phyloP scores from a whole-genome alignment of 2,797 vertebrate species.

The Catharus ustulatus region DNA sequence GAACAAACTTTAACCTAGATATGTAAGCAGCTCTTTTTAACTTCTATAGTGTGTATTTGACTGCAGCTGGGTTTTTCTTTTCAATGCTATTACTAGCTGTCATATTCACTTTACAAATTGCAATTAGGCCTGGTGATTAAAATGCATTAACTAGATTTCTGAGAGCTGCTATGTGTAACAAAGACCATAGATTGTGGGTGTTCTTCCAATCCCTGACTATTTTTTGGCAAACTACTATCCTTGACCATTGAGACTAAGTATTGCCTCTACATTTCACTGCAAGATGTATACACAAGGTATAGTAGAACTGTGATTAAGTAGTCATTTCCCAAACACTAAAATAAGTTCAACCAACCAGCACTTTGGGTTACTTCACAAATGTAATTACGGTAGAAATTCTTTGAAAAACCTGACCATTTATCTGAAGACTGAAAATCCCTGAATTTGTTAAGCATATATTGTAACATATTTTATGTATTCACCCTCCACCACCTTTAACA shows the following conservation, averaged over 20 bases:
- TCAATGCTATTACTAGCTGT: background rate
- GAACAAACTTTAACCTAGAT: background rate
- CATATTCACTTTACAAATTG: background rate
- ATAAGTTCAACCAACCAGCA: background rate
- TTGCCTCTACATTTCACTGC: background rate
- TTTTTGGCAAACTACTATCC: background rate
- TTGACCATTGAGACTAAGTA: background rate
- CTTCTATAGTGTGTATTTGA: background rate
- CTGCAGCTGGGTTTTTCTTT: background rate
- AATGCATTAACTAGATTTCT: background rate
- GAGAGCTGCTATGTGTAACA: background rate
- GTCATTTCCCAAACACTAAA: background rate
- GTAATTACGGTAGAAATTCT: background rate
- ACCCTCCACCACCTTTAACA: background rate
- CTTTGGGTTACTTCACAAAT: background rate
- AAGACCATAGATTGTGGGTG: background rate
- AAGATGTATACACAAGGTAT: background rate
- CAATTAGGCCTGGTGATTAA: slow-evolving; percentile 1
- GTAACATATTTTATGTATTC: background rate
- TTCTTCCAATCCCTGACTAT: background rate
- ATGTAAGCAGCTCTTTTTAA: background rate
- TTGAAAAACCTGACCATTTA: background rate
- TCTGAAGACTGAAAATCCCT: background rate
- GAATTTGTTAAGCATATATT: background rate
- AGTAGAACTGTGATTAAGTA: background rate